Conservation (phyloP, 2,797 vertebrate genomes). For the Ptychobarbus kaznakovi region DNA sequence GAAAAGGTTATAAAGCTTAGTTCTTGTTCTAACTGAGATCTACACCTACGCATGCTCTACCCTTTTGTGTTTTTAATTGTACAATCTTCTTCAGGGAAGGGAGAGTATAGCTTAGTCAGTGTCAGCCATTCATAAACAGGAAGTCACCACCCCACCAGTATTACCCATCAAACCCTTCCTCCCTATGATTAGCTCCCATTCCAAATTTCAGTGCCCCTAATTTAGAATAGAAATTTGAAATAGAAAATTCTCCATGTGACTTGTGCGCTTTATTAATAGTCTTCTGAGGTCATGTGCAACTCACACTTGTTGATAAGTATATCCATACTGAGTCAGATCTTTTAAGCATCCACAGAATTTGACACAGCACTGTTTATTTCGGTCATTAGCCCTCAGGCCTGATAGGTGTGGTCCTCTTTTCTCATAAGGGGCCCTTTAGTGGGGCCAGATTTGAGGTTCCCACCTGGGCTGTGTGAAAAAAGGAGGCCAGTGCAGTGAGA, state of each 20-base stretch:
- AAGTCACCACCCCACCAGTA: conserved; percentile 55
- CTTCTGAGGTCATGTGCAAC: conserved; percentile 7
- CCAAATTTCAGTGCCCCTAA: conserved; percentile 3
- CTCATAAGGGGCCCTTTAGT: conserved; percentile 35
- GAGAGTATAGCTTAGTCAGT: conserved; percentile 34
- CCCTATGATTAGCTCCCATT: conserved; percentile 39
- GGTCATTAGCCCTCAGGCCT: conserved; percentile 32
- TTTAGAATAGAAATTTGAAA: conserved; percentile 1
- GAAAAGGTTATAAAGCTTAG: not conserved
- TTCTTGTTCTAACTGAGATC: conserved; percentile 28
- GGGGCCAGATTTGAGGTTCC: conserved; percentile 29
- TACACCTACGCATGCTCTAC: conserved; percentile 18
- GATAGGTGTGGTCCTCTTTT: conserved; percentile 42
- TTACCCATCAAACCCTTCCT: conserved; percentile 42
- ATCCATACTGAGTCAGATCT: conserved; percentile 46
- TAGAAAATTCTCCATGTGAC: conserved; percentile 20
- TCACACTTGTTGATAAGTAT: conserved; percentile 45
- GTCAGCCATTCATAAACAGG: conserved; percentile 65
- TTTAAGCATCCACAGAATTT: conserved; percentile 56
- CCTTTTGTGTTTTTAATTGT: conserved; percentile 31
- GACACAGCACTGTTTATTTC: conserved; percentile 52
- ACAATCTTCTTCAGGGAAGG: conserved; percentile 34
- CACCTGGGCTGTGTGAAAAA: conserved; percentile 40
- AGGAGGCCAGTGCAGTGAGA: conserved; percentile 43
- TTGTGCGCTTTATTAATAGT: not conserved